Conservation (phyloP, 1,140 invertebrate species). For the Diachasmimorpha longicaudata region DNA sequence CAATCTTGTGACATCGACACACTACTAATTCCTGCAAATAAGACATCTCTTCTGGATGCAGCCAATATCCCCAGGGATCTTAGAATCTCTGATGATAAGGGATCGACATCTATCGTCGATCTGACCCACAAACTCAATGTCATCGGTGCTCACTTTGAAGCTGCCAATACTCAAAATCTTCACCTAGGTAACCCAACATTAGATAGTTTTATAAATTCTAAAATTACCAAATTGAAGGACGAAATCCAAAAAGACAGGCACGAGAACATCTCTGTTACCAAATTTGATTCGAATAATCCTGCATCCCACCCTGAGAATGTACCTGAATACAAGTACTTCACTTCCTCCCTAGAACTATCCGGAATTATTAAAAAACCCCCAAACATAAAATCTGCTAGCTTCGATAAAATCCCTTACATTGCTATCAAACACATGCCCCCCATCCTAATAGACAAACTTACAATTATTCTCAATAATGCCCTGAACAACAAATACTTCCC, state of each 20-base stretch:
- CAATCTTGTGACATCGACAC: not conserved
- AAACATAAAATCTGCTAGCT: conserved; percentile 19
- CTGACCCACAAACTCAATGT: conserved; percentile 14
- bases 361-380: not conserved
- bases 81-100: not conserved
- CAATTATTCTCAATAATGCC: conserved; percentile 23
- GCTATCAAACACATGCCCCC: conserved; percentile 21
- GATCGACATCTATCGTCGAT: not conserved
- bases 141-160: too few species aligned
- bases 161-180: conserved; percentile 3
- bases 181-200: not conserved
- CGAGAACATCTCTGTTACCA: not conserved
- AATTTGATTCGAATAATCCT: not conserved
- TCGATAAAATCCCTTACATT: conserved; percentile 15
- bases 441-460: not conserved
- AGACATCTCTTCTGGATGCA: not conserved
- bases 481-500: conserved; percentile 23
- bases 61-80: not conserved
- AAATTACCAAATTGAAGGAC: not conserved
- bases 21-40: not conserved
- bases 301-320: not conserved
- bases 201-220: not conserved
- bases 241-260: not conserved
- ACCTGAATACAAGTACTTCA: not conserved
- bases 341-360: not conserved